Evolutionary conservation across 2,113 vertebrate species (phyloP), one percentile per base, ranked within the genome.

Genomic region (Chitala chitala): DNA sequence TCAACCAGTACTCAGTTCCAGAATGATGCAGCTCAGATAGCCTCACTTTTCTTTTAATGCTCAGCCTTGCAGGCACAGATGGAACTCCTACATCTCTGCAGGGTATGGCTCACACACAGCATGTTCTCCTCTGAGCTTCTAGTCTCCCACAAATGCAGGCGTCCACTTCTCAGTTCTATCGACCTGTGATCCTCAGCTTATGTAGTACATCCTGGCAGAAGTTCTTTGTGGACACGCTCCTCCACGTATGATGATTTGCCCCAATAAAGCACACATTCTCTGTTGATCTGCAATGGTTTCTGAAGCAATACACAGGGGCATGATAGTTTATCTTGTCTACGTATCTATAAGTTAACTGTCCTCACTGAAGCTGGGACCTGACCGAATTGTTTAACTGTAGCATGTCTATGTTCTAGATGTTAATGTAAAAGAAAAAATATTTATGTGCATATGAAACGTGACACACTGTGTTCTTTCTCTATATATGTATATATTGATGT

Each of bases 261-360:
- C 78, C 73, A 40, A 77, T 77, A 76, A 78, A 79, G 75, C 80
- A 82, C 82, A 76, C 79, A 79, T 71, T 82, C 79, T 75, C 78
- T 77, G 38, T 33, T 26, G 50, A 71, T 50, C 40, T 48, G n/a
- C 26, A 58, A 15, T 33, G 40, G 22, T 59, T 69, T 20, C 51
- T 15, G 26, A 72, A 31, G 22, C 55, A 59, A 72, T n/a, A n/a
- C n/a, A n/a, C n/a, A n/a, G 48, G 10, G 51, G 29, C 1, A 40
- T 54, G 26, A 9, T n/a, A 22, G 42, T 15, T 36, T 38, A 36
- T 24, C 38, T 31, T 71, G 33, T 33, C 53, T 29, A 71, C 2
- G 22, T 17, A 63, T 33, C n/a, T 29, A 63, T 63, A 8, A 38
- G 38, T 38, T 56, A 53, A 33, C 12, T 72, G 3, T n/a, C 50